phyloP scores from a whole-genome alignment of 2,797 vertebrate species.

The Chelonia mydas region DNA sequence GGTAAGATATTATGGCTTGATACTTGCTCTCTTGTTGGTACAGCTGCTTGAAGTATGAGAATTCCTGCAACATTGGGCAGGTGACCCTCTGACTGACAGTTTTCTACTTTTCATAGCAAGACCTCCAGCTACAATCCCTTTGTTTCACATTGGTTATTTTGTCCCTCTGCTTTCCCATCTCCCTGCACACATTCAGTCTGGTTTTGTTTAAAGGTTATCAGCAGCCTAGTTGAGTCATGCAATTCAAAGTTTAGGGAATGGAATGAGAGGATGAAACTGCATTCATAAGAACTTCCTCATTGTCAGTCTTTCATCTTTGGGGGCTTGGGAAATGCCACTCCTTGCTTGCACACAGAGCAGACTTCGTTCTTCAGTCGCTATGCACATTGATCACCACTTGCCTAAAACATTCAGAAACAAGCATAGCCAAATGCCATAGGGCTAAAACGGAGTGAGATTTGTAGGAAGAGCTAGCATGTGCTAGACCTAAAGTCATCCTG shows the following conservation, averaged over 20 bases:
- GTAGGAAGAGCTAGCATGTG: not conserved
- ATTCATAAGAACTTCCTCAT: not conserved
- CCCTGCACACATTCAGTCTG: not conserved
- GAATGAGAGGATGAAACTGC: not conserved
- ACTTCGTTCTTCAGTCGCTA: not conserved
- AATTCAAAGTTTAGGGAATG: not conserved
- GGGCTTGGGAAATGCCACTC: not conserved
- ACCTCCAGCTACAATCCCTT: not conserved
- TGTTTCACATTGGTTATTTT: rapidly evolving
- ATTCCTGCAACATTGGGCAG: not conserved
- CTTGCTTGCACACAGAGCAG: not conserved
- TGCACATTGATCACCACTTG: not conserved
- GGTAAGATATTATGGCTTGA: slow-evolving; percentile 63
- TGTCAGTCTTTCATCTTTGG: not conserved
- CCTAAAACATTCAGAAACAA: not conserved
- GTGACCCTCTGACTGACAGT: not conserved
- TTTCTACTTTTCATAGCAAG: not conserved
- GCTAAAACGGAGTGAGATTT: not conserved
- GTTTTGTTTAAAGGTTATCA: not conserved
- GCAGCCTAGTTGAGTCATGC: not conserved
- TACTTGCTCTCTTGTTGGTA: not conserved
- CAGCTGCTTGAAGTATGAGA: not conserved
- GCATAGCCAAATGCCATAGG: not conserved
- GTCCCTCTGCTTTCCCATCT: not conserved
- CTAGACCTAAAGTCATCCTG: not conserved